A percentile compares a stretch with the other conserved stretches of the same genome.
These are phyloP conservation scores for Amblyornis subalaris DNA, from an alignment of 2,113 vertebrate genomes.

Conservation along the genomic window DNA sequence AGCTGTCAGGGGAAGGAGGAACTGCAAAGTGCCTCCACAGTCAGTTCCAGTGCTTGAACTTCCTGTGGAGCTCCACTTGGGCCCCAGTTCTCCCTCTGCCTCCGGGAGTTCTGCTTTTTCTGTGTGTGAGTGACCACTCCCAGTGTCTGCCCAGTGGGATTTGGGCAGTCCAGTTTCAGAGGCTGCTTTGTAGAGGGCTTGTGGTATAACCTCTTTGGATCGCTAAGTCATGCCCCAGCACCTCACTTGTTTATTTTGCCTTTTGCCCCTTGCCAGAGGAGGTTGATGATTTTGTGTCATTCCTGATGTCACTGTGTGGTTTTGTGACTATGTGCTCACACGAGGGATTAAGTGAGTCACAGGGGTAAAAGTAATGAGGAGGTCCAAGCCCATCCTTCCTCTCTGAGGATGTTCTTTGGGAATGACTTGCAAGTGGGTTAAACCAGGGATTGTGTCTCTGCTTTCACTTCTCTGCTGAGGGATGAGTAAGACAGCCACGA, in stretches of 20 bases:
- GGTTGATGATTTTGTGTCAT: background rate
- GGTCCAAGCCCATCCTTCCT: background rate
- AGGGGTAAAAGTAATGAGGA: background rate
- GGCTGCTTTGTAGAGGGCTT: background rate
- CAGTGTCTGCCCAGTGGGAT: fast-evolving
- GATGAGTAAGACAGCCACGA: background rate
- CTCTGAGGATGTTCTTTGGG: background rate
- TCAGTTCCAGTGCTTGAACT: background rate
- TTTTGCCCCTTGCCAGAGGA: background rate
- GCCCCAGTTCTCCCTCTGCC: background rate
- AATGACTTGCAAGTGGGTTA: background rate
- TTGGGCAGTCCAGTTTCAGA: background rate
- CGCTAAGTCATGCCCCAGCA: background rate
- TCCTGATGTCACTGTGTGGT: background rate
- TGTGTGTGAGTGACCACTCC: fast-evolving
- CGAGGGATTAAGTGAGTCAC: background rate
- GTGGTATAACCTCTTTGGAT: background rate
- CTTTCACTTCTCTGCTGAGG: background rate
- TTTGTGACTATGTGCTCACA: background rate
- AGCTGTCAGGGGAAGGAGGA: conserved; percentile 15
- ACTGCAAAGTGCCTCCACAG: background rate
- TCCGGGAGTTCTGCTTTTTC: background rate
- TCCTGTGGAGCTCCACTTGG: background rate
- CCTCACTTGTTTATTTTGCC: background rate
- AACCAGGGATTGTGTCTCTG: background rate